Percentiles rank a stretch among this genome's conserved stretches.
Evolutionary conservation across 2,888 invertebrate genomes (phyloP).

Genomic region (Xestia xanthographa): DNA sequence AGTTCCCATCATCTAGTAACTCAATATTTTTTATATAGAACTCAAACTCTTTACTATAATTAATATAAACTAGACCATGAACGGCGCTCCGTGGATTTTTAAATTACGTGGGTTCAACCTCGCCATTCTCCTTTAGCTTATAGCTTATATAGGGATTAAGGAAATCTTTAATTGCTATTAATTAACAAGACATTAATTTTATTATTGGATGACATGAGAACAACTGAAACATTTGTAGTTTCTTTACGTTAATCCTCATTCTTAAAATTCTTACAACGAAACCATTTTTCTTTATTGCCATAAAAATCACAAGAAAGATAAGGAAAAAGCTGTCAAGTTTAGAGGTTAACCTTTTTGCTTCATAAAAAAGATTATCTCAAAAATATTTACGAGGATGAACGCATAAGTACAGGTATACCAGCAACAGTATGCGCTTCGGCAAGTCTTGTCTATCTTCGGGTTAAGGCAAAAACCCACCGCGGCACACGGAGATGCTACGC

Average conservation of each 20-base stretch:
- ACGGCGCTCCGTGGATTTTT: too few relatives aligned
- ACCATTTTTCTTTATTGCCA: background rate
- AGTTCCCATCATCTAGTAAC: too few relatives aligned
- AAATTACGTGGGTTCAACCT: too few relatives aligned
- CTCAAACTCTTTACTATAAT: too few relatives aligned
- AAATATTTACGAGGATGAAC: background rate
- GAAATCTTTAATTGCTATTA: background rate
- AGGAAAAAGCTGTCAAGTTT: background rate
- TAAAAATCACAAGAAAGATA: background rate
- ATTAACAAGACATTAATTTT: background rate
- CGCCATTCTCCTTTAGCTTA: too few relatives aligned
- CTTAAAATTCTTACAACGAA: background rate
- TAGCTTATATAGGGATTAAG: too few relatives aligned
- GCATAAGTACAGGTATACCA: background rate
- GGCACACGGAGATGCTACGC: too few relatives aligned
- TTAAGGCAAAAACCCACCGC: background rate
- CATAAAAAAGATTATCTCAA: background rate
- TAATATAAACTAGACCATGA: too few relatives aligned
- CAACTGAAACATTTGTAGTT: background rate
- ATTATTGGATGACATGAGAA: background rate
- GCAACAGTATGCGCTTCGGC: background rate
- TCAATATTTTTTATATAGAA: too few relatives aligned
- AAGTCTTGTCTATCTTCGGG: background rate
- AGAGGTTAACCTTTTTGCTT: background rate
- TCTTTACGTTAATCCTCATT: background rate